Evolutionary conservation across 1,140 invertebrate genomes (phyloP).

Genomic region (Lamellibrachia luymesi): DNA sequence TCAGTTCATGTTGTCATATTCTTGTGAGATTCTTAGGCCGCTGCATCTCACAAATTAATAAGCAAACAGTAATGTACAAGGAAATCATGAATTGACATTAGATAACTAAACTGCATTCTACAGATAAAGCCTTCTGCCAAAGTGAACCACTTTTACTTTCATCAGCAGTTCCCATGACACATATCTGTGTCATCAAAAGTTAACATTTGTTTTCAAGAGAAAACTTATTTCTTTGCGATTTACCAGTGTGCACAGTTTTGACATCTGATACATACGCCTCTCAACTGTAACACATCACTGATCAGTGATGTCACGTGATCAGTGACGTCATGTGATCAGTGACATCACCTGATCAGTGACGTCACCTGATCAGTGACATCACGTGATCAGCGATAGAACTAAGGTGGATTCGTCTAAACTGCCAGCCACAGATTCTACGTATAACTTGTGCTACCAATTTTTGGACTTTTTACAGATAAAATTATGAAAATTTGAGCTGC

Average conservation of each 20-base stretch:
- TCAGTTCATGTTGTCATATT: not conserved
- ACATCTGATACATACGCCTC: not conserved
- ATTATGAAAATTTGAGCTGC: too few relatives aligned
- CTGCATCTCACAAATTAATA: not conserved
- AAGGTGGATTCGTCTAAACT: too few relatives aligned
- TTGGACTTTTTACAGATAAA: too few relatives aligned
- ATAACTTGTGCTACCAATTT: too few relatives aligned
- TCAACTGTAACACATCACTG: too few relatives aligned
- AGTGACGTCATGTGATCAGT: too few relatives aligned
- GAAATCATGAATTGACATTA: not conserved
- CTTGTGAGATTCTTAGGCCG: not conserved
- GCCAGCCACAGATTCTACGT: too few relatives aligned
- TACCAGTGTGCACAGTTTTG: not conserved
- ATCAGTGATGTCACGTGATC: too few relatives aligned
- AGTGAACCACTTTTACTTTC: not conserved
- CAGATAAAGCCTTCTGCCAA: not conserved
- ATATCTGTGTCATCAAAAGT: not conserved
- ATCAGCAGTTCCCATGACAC: not conserved
- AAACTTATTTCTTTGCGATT: not conserved
- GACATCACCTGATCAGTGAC: too few relatives aligned
- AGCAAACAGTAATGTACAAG: not conserved
- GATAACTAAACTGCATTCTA: not conserved
- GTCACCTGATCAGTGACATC: too few relatives aligned
- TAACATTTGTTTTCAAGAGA: not conserved
- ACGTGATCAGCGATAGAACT: too few relatives aligned